Conservation (phyloP, 1,140 invertebrate species). For the Hylaeus volcanicus region DNA sequence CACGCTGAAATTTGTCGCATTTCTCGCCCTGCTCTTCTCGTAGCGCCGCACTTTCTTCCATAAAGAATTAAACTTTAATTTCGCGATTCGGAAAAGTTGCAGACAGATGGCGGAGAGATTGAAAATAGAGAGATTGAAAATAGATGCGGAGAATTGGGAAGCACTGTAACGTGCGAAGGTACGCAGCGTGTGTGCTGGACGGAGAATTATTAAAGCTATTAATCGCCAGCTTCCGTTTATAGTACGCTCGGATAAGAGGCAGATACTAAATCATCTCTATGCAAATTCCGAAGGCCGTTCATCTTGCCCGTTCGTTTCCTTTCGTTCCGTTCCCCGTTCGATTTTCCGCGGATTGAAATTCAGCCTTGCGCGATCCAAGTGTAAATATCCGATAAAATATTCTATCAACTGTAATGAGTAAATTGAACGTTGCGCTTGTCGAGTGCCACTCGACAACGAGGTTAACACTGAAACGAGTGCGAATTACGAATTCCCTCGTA, state of each 20-base stretch:
- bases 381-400: conserved; percentile 31
- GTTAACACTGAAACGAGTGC: no score
- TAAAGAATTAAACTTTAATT: not conserved
- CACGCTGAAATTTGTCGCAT: not conserved
- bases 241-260: not conserved
- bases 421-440: not conserved
- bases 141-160: not conserved
- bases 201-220: conserved; percentile 30
- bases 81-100: no score
- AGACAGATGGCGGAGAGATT: no score
- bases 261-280: conserved; percentile 30
- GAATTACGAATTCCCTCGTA: no score
- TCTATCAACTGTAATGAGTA: conserved; percentile 7
- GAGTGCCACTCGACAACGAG: no score
- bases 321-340: not conserved
- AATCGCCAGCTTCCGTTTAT: conserved; percentile 27
- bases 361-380: not conserved
- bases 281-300: conserved; percentile 32
- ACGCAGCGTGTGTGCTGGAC: not conserved
- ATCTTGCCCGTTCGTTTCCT: not conserved
- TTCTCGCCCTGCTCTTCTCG: not conserved
- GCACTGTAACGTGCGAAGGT: not conserved
- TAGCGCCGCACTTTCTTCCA: not conserved
- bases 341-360: conserved; percentile 4
- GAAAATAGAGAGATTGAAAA: no score